Conservation (phyloP, 2,888 invertebrate genomes). For the Aplocera efformata region DNA sequence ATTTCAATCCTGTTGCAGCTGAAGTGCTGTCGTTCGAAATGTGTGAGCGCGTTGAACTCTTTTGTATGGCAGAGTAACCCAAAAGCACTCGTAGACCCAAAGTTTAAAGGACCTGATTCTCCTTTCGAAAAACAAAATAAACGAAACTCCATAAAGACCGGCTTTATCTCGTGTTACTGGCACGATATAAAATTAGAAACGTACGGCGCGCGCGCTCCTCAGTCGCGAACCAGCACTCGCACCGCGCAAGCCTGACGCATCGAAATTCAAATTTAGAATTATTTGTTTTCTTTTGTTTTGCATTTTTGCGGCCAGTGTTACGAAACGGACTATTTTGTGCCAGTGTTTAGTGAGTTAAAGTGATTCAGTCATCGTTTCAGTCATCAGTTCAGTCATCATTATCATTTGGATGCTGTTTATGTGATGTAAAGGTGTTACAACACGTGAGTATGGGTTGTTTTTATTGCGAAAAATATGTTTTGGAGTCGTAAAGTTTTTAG, state of each 20-base stretch:
- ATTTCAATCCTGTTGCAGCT: too few relatives aligned
- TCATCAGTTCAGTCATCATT: constrained; percentile 27
- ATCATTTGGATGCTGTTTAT: constrained; percentile 36
- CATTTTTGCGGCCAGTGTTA: constrained; percentile 38
- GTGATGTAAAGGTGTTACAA: constrained; percentile 23
- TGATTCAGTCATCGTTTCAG: constrained; percentile 29
- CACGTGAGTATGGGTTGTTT: constrained; percentile 24
- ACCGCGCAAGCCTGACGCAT: constrained; percentile 40
- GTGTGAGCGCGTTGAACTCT: constrained; percentile 9
- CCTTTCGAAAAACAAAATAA: constrained; percentile 50
- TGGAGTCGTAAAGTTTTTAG: constrained; percentile 18
- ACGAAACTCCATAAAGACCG: constrained; percentile 67
- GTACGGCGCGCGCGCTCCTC: constrained; percentile 37
- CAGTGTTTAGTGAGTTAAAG: constrained; percentile 40
- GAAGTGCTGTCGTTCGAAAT: too few relatives aligned
- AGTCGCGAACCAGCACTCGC: constrained; percentile 45
- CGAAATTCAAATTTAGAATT: constrained; percentile 37
- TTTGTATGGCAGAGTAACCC: constrained; percentile 1
- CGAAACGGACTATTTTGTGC: constrained; percentile 46
- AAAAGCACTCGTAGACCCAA: not conserved
- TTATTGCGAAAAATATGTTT: constrained; percentile 22
- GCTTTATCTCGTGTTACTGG: constrained; percentile 78
- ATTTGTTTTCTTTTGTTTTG: constrained; percentile 46
- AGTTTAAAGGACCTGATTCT: constrained; percentile 18
- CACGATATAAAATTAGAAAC: constrained; percentile 76